A percentile compares a stretch with the other conserved stretches of the same genome.
Conservation (phyloP, 1,140 invertebrate species). For the Lamellibrachia luymesi region DNA sequence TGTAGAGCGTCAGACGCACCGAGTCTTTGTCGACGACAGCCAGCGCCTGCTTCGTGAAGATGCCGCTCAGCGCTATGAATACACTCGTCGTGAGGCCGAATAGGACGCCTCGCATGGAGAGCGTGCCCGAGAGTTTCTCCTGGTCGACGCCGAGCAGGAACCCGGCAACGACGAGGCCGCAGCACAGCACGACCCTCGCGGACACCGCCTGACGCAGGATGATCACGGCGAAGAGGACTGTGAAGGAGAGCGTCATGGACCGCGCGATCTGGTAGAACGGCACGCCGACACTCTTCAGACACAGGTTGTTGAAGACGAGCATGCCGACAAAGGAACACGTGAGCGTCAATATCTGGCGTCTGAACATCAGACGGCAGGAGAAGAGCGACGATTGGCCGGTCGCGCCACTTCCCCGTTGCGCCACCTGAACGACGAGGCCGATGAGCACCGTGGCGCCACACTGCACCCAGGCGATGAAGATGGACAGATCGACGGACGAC, state of each 20-base stretch:
- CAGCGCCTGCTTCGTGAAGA: conserved; percentile 45
- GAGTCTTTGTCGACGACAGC: conserved; percentile 38
- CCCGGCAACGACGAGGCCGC: conserved; percentile 45
- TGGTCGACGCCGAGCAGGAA: conserved; percentile 53
- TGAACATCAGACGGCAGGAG: neutral
- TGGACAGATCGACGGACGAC: conserved; percentile 39
- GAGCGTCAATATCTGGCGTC: conserved; percentile 40
- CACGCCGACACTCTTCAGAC: conserved; percentile 53
- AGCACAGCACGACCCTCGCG: conserved; percentile 38
- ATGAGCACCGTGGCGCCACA: conserved; percentile 32
- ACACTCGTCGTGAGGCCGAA: conserved; percentile 52
- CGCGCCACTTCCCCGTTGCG: neutral
- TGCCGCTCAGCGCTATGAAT: conserved; percentile 48
- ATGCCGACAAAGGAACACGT: conserved; percentile 45
- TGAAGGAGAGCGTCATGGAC: conserved; percentile 54
- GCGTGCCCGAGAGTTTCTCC: conserved; percentile 44
- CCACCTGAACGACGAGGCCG: conserved; percentile 13
- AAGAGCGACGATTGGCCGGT: neutral
- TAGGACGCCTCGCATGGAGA: conserved; percentile 47
- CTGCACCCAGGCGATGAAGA: conserved; percentile 53
- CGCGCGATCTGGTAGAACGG: conserved; percentile 56
- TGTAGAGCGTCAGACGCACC: conserved; percentile 45
- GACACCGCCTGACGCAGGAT: conserved; percentile 43
- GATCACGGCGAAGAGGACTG: conserved; percentile 44
- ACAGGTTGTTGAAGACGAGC: conserved; percentile 52